Evolutionary conservation across 2,113 vertebrate species (phyloP).

Genomic region (Pterocles gutturalis): DNA sequence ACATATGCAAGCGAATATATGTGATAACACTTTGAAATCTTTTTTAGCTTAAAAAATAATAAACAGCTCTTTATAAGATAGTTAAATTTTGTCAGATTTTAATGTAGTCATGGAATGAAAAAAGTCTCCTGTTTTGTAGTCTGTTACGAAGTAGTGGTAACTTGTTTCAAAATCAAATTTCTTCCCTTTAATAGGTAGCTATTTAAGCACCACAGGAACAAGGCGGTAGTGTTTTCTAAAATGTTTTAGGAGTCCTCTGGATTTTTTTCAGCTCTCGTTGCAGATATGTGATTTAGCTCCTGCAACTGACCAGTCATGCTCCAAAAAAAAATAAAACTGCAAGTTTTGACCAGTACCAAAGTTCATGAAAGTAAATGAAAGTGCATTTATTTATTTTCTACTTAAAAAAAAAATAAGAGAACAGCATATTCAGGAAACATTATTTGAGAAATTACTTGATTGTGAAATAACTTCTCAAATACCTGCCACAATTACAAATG

Average conservation of each 20-base stretch:
- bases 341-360: background rate
- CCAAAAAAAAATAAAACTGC: background rate
- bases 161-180: conserved; percentile 44
- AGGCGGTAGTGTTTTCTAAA: conserved; percentile 45
- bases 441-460: background rate
- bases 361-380: background rate
- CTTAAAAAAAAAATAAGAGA: background rate
- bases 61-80: background rate
- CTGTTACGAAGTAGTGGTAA: background rate
- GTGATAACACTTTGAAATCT: background rate
- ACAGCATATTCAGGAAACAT: background rate
- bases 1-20: background rate
- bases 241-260: background rate
- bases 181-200: conserved; percentile 33
- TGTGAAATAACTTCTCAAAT: background rate
- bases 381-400: background rate
- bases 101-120: conserved; percentile 16
- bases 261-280: background rate
- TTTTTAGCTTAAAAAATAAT: conserved; percentile 13
- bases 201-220: conserved; percentile 18
- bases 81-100: conserved; percentile 33
- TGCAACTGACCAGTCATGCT: background rate
- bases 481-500: background rate
- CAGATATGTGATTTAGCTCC: conserved; percentile 13
- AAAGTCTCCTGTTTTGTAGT: conserved; percentile 2